A percentile compares a stretch with the other conserved stretches of the same genome.
Conservation (phyloP, 1,140 invertebrate genomes). For the Sitobion miscanthi region DNA sequence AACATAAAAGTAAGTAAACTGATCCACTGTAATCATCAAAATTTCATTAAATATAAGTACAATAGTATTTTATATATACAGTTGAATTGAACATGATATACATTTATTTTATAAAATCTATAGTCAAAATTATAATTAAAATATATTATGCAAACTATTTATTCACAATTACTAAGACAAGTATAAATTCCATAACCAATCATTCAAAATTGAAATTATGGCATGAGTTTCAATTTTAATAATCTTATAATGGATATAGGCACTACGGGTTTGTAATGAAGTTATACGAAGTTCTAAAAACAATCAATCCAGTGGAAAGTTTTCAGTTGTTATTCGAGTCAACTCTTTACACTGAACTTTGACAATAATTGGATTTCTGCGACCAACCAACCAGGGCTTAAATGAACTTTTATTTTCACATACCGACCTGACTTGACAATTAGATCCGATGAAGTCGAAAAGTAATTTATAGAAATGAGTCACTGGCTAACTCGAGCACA, state of each 20-base stretch:
- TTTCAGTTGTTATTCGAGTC: slow-evolving; percentile 38
- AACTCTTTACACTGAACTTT: slow-evolving; percentile 42
- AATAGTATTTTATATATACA: not conserved
- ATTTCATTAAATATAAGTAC: not conserved
- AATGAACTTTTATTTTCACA: slow-evolving; percentile 47
- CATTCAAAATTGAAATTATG: not conserved
- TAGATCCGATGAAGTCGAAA: slow-evolving; percentile 36
- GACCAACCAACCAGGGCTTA: slow-evolving; percentile 18
- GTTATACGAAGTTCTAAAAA: slow-evolving; percentile 34
- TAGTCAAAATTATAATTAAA: not conserved
- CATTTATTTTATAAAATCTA: not conserved
- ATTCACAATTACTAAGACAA: not conserved
- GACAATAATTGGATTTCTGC: slow-evolving; percentile 34
- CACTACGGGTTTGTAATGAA: slow-evolving; percentile 20
- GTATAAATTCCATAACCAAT: not conserved
- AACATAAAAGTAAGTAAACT: not conserved
- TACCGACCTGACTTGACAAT: slow-evolving; percentile 34
- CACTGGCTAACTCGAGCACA: not conserved
- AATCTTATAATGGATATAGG: not conserved
- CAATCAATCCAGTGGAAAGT: slow-evolving; percentile 31
- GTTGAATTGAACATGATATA: not conserved
- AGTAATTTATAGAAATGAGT: slow-evolving; percentile 16
- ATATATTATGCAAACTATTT: not conserved
- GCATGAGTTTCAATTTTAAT: not conserved
- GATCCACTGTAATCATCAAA: not conserved